Evolutionary conservation across 1,140 invertebrate genomes (phyloP).

Genomic region (Ceratina japonica): DNA sequence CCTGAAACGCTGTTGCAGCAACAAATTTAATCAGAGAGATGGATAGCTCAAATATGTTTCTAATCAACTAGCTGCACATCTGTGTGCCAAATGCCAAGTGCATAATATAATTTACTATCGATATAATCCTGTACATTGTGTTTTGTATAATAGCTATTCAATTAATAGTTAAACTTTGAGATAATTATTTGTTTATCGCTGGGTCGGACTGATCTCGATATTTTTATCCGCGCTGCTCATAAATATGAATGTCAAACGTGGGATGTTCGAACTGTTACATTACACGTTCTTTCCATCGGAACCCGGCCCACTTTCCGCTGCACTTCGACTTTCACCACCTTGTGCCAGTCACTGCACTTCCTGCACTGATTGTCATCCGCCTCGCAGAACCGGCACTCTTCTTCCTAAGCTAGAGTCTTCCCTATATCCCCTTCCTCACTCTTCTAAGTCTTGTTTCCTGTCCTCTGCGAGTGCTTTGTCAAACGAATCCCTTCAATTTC

Average conservation of each 20-base stretch:
- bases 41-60: too few species aligned
- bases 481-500: neutral
- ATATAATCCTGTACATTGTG: too few species aligned
- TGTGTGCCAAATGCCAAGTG: too few species aligned
- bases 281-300: conserved; percentile 60
- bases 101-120: too few species aligned
- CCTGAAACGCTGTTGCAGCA: too few species aligned
- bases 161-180: too few species aligned
- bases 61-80: too few species aligned
- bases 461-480: neutral
- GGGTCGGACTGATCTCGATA: neutral
- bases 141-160: too few species aligned
- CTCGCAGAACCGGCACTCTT: conserved; percentile 32
- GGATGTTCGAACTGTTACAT: conserved; percentile 55
- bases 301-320: conserved; percentile 71
- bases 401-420: conserved; percentile 23
- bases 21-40: too few species aligned
- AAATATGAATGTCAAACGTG: conserved; percentile 47
- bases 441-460: neutral
- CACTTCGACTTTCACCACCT: conserved; percentile 73
- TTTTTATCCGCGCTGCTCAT: neutral
- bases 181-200: too few species aligned
- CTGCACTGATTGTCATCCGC: conserved; percentile 76
- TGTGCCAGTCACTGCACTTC: conserved; percentile 77
- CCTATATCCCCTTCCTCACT: conserved; percentile 9